phyloP scores from a whole-genome alignment of 2,113 vertebrate species.

The Lipotes vexillifer region DNA sequence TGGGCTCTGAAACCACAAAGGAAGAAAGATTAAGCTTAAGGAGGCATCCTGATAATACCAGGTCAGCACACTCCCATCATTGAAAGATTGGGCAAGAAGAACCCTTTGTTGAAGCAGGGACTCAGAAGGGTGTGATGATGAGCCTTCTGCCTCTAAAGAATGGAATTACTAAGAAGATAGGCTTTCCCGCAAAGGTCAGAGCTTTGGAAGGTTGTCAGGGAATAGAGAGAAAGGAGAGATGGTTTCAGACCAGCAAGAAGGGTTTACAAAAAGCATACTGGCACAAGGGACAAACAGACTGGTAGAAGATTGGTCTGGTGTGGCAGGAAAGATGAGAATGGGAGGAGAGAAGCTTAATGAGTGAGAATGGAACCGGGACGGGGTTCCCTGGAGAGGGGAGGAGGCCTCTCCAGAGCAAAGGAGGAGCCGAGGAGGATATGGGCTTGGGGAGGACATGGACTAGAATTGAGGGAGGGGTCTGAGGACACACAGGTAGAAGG shows the following conservation, averaged over 20 bases:
- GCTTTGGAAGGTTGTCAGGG: background rate
- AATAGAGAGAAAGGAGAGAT: background rate
- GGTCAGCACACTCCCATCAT: background rate
- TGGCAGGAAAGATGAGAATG: background rate
- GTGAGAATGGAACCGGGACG: background rate
- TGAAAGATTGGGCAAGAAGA: background rate
- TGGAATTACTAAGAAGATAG: background rate
- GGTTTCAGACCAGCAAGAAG: background rate
- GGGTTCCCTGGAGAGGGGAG: background rate
- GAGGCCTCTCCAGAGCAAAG: background rate
- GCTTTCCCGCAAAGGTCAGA: background rate
- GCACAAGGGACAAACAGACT: background rate
- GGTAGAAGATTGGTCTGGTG: background rate
- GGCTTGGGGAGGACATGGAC: background rate
- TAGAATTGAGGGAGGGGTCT: background rate
- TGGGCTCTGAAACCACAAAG: slow-evolving; percentile 7
- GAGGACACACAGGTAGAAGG: background rate
- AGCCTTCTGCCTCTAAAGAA: background rate
- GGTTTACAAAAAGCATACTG: background rate
- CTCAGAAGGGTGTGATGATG: background rate
- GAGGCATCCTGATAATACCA: background rate
- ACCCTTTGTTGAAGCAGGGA: background rate
- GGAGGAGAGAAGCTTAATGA: background rate
- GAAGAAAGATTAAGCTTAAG: background rate
- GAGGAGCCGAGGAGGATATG: background rate